Percentiles rank a stretch among this genome's conserved stretches.
Evolutionary conservation across 2,797 vertebrate species (phyloP).

Genomic region (Sebastes itinus): DNA sequence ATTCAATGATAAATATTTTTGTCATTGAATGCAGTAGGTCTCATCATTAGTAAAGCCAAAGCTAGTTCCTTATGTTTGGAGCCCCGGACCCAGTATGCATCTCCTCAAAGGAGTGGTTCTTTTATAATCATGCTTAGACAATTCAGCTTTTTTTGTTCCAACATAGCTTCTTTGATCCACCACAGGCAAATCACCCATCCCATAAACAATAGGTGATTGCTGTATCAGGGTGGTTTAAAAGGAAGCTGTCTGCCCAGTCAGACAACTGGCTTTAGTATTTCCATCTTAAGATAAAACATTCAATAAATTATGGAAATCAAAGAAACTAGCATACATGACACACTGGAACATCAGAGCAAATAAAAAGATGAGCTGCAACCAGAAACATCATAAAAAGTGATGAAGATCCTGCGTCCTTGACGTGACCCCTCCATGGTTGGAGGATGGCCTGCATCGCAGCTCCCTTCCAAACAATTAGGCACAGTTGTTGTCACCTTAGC

Average conservation of each 20-base stretch:
- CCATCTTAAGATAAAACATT: background rate
- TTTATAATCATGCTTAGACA: background rate
- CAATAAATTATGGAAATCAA: background rate
- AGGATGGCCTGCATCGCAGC: constrained; percentile 34
- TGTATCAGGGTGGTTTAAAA: background rate
- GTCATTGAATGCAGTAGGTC: background rate
- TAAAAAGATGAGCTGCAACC: background rate
- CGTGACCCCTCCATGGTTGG: constrained; percentile 14
- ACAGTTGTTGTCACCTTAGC: constrained; percentile 49
- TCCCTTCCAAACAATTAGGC: constrained; percentile 70
- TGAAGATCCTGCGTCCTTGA: background rate
- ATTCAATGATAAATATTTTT: background rate
- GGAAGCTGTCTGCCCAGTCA: background rate
- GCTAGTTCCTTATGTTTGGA: background rate
- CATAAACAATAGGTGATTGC: background rate
- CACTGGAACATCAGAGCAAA: background rate
- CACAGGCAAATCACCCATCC: background rate
- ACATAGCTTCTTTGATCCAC: background rate
- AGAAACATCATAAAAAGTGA: background rate
- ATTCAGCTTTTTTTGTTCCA: background rate
- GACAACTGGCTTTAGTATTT: background rate
- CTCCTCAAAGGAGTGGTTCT: background rate
- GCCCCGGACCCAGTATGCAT: background rate
- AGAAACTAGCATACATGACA: background rate
- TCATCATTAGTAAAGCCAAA: background rate